These are phyloP conservation scores for Silurus meridionalis DNA, from an alignment of 2,113 vertebrate genomes.

Conservation along the genomic window DNA sequence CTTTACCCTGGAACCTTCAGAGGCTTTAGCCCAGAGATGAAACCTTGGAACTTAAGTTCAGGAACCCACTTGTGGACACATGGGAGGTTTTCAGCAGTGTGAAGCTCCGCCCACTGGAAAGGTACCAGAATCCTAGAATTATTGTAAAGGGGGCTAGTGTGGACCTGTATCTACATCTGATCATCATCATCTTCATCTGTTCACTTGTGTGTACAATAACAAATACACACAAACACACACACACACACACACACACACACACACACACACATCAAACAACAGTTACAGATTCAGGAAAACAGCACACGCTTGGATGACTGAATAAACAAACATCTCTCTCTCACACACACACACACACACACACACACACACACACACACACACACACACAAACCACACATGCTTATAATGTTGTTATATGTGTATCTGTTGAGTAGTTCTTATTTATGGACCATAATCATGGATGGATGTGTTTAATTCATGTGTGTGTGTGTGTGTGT, in stretches of 20 bases:
- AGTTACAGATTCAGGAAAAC: not conserved
- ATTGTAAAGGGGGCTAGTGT: not conserved
- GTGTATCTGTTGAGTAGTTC: not conserved
- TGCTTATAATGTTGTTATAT: not conserved
- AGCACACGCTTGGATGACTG: not conserved
- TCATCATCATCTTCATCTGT: not conserved
- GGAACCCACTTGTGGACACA: not conserved
- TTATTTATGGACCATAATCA: not conserved
- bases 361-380: constrained; percentile 4
- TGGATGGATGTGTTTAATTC: not conserved
- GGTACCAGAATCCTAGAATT: not conserved
- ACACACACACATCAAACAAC: not conserved
- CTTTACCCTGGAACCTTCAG: not conserved
- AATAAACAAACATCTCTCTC: not conserved
- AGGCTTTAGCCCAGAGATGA: not conserved
- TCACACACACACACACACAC: not conserved
- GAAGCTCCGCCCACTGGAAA: not conserved
- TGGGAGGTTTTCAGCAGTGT: not conserved
- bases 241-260: too few relatives aligned
- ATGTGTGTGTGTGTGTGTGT: not conserved
- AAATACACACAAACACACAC: not conserved
- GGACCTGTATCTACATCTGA: not conserved
- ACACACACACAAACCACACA: not conserved
- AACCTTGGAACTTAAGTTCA: not conserved
- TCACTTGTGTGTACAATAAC: not conserved